Conservation (phyloP, 2,113 vertebrate genomes). For the Laterallus jamaicensis region DNA sequence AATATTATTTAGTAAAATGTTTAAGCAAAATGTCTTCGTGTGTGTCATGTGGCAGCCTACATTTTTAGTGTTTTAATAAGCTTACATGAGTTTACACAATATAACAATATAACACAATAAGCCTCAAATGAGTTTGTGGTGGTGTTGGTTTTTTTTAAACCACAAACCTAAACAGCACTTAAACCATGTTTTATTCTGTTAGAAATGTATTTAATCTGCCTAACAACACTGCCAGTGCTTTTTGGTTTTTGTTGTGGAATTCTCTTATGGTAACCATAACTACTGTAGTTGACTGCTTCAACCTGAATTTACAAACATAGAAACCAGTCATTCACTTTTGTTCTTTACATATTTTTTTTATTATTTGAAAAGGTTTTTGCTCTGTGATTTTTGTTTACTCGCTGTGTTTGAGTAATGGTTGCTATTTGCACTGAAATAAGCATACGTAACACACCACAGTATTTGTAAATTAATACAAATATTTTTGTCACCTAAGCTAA, state of each 20-base stretch:
- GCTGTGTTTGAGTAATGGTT: neutral
- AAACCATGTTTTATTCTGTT: neutral
- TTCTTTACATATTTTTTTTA: neutral
- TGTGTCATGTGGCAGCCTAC: neutral
- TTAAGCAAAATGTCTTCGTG: neutral
- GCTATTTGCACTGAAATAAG: neutral
- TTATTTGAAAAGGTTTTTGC: neutral
- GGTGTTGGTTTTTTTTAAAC: too few species aligned
- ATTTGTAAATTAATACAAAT: neutral
- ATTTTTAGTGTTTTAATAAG: neutral
- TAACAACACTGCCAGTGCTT: neutral
- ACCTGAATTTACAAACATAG: neutral
- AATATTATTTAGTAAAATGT: neutral
- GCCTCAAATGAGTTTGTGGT: neutral
- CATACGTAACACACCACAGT: neutral
- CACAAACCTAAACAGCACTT: neutral
- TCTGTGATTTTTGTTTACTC: neutral
- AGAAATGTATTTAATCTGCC: neutral
- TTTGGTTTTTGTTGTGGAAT: neutral
- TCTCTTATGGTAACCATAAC: neutral
- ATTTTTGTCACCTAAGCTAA: neutral
- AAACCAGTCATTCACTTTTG: neutral
- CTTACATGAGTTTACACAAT: neutral
- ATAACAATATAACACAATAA: neutral
- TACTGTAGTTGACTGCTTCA: neutral